Evolutionary conservation across 1,140 invertebrate species (phyloP).

Genomic region (Popillia japonica): DNA sequence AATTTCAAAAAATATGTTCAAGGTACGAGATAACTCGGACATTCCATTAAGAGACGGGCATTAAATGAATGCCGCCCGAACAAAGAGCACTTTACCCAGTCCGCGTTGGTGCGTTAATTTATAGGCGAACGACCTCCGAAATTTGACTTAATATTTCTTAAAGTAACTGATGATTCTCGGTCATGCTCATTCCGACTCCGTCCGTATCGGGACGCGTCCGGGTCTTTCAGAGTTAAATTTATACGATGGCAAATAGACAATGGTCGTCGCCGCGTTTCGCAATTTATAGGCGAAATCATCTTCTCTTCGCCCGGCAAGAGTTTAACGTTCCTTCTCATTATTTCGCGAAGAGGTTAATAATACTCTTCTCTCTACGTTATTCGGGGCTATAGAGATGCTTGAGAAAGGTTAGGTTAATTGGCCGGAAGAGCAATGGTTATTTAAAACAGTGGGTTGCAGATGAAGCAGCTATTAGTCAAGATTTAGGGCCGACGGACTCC

Average conservation of each 20-base stretch:
- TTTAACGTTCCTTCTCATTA: neutral
- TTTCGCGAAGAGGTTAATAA: neutral
- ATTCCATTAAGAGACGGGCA: neutral
- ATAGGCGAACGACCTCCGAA: neutral
- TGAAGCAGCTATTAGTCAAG: constrained; percentile 46
- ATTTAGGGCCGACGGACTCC: constrained; percentile 42
- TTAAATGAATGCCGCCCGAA: neutral
- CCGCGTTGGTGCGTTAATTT: neutral
- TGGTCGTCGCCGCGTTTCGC: neutral
- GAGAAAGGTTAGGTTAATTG: constrained; percentile 44
- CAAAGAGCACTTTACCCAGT: neutral
- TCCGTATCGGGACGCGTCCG: neutral
- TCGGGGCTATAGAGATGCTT: neutral
- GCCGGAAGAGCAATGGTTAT: constrained; percentile 45
- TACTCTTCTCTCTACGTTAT: neutral
- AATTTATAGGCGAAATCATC: neutral
- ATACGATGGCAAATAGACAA: neutral
- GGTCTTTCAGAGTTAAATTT: neutral
- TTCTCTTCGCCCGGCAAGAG: neutral
- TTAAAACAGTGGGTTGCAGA: constrained; percentile 46
- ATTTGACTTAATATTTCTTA: neutral
- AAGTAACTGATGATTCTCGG: constrained; percentile 3
- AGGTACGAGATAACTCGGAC: neutral
- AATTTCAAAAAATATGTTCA: neutral
- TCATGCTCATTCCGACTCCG: neutral